Evolutionary conservation across 2,797 vertebrate genomes (phyloP).

Genomic region (Lithobates sylvaticus): DNA sequence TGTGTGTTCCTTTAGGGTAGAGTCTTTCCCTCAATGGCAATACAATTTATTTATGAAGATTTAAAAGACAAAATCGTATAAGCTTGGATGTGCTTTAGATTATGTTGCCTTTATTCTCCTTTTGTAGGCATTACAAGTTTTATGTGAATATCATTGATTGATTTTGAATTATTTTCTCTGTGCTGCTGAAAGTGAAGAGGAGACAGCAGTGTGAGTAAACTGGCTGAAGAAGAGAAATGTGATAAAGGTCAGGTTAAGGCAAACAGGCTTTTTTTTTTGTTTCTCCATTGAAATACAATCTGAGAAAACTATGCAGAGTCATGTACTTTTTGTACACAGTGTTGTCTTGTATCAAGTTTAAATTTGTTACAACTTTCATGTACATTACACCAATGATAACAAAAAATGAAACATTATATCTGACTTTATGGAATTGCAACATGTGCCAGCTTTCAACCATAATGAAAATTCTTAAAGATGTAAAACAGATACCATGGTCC

Average conservation of each 20-base stretch:
- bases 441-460: slow-evolving; percentile 67
- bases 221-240: slow-evolving; percentile 62
- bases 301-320: slow-evolving; percentile 68
- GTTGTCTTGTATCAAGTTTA: slow-evolving; percentile 76
- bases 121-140: neutral
- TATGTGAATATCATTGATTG: neutral
- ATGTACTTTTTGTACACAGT: slow-evolving; percentile 71
- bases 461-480: slow-evolving; percentile 65
- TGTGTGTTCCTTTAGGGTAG: too few relatives aligned
- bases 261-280: slow-evolving; percentile 65
- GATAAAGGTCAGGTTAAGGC: slow-evolving; percentile 70
- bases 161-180: neutral
- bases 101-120: too few relatives aligned
- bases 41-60: too few relatives aligned
- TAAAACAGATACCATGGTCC: slow-evolving; percentile 56
- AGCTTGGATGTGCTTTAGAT: too few relatives aligned
- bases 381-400: slow-evolving; percentile 74
- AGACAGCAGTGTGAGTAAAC: slow-evolving; percentile 3
- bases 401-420: slow-evolving; percentile 77
- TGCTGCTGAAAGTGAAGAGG: neutral
- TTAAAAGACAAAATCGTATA: too few relatives aligned
- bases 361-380: slow-evolving; percentile 74
- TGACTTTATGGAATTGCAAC: slow-evolving; percentile 70
- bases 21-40: too few relatives aligned
- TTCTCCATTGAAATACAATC: slow-evolving; percentile 69